phyloP scores from a whole-genome alignment of 2,888 invertebrate species.

The Agrotis segetum region DNA sequence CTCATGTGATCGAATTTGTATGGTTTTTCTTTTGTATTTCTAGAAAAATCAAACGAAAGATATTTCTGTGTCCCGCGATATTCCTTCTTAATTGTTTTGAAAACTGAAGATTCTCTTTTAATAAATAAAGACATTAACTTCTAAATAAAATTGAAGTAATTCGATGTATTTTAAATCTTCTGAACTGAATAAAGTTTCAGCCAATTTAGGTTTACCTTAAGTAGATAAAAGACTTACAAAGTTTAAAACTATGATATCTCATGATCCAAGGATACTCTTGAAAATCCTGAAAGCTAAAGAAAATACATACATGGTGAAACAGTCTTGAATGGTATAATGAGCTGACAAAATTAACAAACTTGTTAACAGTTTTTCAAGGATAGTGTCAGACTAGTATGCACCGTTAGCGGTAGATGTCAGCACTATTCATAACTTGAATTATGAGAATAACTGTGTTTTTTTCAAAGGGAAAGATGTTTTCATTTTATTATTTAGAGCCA shows the following conservation, averaged over 20 bases:
- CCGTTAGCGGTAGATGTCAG: slow-evolving; percentile 58
- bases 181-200: neutral
- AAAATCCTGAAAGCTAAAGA: neutral
- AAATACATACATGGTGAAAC: slow-evolving; percentile 19
- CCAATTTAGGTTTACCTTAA: neutral
- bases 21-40: no score
- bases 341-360: slow-evolving; percentile 35
- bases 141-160: no score
- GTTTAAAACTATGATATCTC: neutral
- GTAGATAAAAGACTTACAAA: neutral
- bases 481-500: no score
- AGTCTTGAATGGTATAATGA: slow-evolving; percentile 19
- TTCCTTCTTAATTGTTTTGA: no score
- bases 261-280: neutral
- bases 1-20: no score
- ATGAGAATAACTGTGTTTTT: neutral
- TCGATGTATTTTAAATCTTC: no score
- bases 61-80: no score
- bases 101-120: no score
- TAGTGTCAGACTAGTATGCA: slow-evolving; percentile 56
- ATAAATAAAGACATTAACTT: no score
- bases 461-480: slow-evolving; percentile 43
- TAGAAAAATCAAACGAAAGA: no score
- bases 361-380: slow-evolving; percentile 49
- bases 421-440: slow-evolving; percentile 46